Percentiles rank a stretch among this genome's conserved stretches.
Conservation (phyloP, 2,888 invertebrate species). For the Synergus japonicus region DNA sequence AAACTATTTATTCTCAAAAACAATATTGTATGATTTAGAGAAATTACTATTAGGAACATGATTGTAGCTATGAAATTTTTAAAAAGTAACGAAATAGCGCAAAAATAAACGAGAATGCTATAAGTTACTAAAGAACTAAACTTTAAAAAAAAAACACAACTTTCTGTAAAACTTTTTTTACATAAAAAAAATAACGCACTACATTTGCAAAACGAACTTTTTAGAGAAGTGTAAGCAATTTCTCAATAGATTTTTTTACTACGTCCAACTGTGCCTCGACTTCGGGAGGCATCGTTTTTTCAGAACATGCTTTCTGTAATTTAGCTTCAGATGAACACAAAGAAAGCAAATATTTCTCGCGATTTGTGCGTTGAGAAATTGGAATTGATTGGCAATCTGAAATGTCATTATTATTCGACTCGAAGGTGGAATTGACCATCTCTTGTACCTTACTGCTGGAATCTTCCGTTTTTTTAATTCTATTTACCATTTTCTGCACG, state of each 20-base stretch:
- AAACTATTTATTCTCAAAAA: too few relatives aligned
- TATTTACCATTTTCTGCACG: neutral
- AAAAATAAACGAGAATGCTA: too few relatives aligned
- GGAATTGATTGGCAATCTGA: neutral
- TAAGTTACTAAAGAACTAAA: too few relatives aligned
- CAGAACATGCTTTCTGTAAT: neutral
- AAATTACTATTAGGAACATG: too few relatives aligned
- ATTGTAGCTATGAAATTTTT: too few relatives aligned
- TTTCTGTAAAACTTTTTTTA: neutral
- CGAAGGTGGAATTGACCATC: neutral
- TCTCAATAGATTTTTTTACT: conserved; percentile 13
- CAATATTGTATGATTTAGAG: too few relatives aligned
- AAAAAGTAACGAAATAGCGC: too few relatives aligned
- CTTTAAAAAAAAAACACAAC: neutral
- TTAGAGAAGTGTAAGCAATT: conserved; percentile 8
- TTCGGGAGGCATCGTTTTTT: neutral
- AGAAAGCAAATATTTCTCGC: neutral
- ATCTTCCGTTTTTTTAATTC: neutral
- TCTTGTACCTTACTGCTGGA: neutral
- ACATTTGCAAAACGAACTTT: neutral
- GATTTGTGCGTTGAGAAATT: neutral
- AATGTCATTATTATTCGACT: neutral
- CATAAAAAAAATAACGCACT: neutral
- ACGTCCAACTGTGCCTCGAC: neutral
- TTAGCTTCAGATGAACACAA: neutral